A percentile compares a stretch with the other conserved stretches of the same genome.
These are phyloP conservation scores for Mayetiola destructor DNA, from an alignment of 2,888 invertebrate genomes.

Conservation along the genomic window DNA sequence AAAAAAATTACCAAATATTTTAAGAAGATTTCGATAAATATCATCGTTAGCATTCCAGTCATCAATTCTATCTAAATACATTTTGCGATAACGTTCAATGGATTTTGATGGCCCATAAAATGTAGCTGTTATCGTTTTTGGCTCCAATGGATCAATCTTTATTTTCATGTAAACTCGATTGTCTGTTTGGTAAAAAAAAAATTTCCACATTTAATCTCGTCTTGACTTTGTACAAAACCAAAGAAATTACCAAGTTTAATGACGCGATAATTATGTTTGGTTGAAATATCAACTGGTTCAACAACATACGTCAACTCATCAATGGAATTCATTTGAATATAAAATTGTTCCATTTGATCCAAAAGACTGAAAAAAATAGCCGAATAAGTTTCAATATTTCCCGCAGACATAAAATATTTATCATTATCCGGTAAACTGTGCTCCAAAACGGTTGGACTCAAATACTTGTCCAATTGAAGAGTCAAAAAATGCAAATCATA, in stretches of 20 bases:
- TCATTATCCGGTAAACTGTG: constrained; percentile 13
- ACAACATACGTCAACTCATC: constrained; percentile 32
- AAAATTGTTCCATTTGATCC: constrained; percentile 29
- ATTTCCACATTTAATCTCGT: not conserved
- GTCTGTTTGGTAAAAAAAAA: constrained; percentile 14
- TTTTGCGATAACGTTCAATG: constrained; percentile 25
- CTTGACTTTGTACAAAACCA: not conserved
- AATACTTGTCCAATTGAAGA: not conserved
- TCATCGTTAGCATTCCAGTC: constrained; percentile 31
- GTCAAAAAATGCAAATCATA: not conserved
- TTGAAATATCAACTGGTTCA: constrained; percentile 26
- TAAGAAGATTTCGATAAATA: constrained; percentile 31
- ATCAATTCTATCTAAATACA: constrained; percentile 27
- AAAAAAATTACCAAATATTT: constrained; percentile 28
- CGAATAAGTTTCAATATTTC: constrained; percentile 20
- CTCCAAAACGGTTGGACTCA: not conserved
- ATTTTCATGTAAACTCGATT: constrained; percentile 30
- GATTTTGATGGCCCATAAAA: constrained; percentile 32
- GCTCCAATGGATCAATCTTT: constrained; percentile 28
- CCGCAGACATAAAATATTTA: not conserved
- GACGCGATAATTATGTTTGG: constrained; percentile 28
- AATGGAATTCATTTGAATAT: constrained; percentile 26
- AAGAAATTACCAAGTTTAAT: constrained; percentile 25
- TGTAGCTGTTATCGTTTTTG: constrained; percentile 27
- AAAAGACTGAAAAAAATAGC: constrained; percentile 24